Evolutionary conservation across 2,113 vertebrate species (phyloP).

Genomic region (Menidia beryllina): DNA sequence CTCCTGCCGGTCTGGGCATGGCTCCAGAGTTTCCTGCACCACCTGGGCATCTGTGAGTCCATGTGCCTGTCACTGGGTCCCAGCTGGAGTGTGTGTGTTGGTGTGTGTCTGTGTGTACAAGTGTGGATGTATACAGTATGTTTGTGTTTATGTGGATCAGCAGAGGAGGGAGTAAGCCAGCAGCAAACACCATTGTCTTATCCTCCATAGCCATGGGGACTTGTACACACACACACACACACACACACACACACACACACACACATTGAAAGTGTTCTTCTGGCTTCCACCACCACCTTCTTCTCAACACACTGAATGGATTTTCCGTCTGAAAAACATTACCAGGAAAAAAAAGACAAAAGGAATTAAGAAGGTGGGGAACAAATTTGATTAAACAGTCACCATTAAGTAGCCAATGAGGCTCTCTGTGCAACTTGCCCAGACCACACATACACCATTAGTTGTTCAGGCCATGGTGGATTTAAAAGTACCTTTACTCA

Average conservation of each 20-base stretch:
- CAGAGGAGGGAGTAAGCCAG: slow-evolving; percentile 62
- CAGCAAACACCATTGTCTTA: slow-evolving; percentile 75
- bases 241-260: slow-evolving; percentile 5
- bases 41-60: slow-evolving; percentile 79
- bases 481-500: slow-evolving; percentile 59
- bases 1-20: slow-evolving; percentile 69
- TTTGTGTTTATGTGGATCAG: slow-evolving; percentile 40
- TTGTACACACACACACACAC: slow-evolving; percentile 21
- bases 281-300: slow-evolving; percentile 41
- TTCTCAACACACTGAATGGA: slow-evolving; percentile 18
- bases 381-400: slow-evolving; percentile 61
- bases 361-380: slow-evolving; percentile 29
- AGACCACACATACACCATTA: slow-evolving; percentile 69
- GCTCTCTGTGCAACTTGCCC: slow-evolving; percentile 46
- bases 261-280: slow-evolving; percentile 56
- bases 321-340: slow-evolving; percentile 44
- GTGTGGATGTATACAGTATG: slow-evolving; percentile 22
- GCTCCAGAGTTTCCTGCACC: slow-evolving; percentile 80
- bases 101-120: no score
- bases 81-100: slow-evolving; percentile 75
- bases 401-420: slow-evolving; percentile 72
- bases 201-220: slow-evolving; percentile 60
- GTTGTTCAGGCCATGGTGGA: slow-evolving; percentile 48
- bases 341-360: slow-evolving; percentile 45
- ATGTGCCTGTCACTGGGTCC: slow-evolving; percentile 75